phyloP scores from a whole-genome alignment of 2,113 vertebrate genomes.

The Promerops cafer region DNA sequence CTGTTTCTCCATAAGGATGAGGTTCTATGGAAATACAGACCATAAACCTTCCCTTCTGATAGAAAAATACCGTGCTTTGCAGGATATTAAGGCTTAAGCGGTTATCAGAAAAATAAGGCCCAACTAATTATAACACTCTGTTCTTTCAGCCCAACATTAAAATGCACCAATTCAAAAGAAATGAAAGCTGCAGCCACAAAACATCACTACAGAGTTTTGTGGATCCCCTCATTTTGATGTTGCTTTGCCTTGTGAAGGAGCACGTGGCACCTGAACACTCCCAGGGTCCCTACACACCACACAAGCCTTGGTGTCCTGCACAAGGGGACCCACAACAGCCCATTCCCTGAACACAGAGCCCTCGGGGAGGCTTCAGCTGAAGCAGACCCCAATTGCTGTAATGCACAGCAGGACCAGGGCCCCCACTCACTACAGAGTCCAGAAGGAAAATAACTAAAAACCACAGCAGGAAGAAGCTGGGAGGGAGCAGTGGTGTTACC shows the following conservation, averaged over 20 bases:
- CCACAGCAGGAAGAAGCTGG: neutral
- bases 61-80: neutral
- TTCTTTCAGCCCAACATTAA: neutral
- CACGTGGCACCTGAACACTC: rapidly evolving
- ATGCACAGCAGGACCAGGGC: rapidly evolving
- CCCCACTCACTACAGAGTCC: neutral
- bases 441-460: neutral
- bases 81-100: neutral
- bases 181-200: neutral
- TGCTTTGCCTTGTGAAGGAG: neutral
- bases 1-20: neutral
- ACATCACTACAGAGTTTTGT: neutral
- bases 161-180: neutral
- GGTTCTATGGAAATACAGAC: neutral
- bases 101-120: neutral
- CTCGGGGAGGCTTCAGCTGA: neutral
- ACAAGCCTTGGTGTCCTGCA: rapidly evolving
- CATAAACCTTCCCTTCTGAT: neutral
- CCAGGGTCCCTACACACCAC: neutral
- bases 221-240: neutral
- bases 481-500: neutral
- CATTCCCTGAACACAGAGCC: neutral
- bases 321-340: neutral
- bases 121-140: neutral
- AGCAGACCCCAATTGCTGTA: neutral